phyloP scores from a whole-genome alignment of 2,888 invertebrate species.

The Scaeva pyrastri region DNA sequence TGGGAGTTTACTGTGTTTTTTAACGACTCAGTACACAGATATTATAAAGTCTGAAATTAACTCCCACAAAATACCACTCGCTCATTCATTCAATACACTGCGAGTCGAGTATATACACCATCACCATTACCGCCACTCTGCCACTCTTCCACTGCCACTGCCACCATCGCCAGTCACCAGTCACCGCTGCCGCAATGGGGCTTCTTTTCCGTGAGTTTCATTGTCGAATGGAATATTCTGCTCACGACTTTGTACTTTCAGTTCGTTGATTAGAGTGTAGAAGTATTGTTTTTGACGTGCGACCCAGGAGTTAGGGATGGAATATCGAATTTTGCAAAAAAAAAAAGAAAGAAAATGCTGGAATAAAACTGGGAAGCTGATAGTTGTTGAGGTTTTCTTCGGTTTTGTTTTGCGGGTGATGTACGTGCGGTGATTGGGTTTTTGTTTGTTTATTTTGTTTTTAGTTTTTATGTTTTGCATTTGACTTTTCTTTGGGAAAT shows the following conservation, averaged over 20 bases:
- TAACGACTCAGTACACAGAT: constrained; percentile 59
- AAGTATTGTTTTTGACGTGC: constrained; percentile 68
- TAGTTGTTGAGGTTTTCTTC: constrained; percentile 23
- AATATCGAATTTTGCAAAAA: constrained; percentile 26
- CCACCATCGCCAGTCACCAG: background rate
- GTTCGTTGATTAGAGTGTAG: constrained; percentile 72
- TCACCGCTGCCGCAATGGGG: constrained; percentile 22
- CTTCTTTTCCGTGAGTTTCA: constrained; percentile 43
- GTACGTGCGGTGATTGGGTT: constrained; percentile 33
- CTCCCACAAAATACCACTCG: constrained; percentile 54
- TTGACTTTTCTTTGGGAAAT: constrained; percentile 26
- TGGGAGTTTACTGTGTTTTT: constrained; percentile 42
- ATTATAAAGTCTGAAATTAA: constrained; percentile 53
- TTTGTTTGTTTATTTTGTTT: constrained; percentile 19
- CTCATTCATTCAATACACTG: constrained; percentile 16
- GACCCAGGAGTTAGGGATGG: constrained; percentile 47
- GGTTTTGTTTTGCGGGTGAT: constrained; percentile 36
- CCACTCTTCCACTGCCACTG: background rate
- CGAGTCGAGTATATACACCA: background rate
- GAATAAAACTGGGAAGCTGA: constrained; percentile 26
- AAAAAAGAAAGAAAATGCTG: background rate
- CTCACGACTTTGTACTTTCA: constrained; percentile 74
- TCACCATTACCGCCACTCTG: background rate
- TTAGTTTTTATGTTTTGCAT: constrained; percentile 21
- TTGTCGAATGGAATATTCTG: constrained; percentile 64